Conservation (phyloP, 2,113 vertebrate genomes). For the Melozone crissalis region DNA sequence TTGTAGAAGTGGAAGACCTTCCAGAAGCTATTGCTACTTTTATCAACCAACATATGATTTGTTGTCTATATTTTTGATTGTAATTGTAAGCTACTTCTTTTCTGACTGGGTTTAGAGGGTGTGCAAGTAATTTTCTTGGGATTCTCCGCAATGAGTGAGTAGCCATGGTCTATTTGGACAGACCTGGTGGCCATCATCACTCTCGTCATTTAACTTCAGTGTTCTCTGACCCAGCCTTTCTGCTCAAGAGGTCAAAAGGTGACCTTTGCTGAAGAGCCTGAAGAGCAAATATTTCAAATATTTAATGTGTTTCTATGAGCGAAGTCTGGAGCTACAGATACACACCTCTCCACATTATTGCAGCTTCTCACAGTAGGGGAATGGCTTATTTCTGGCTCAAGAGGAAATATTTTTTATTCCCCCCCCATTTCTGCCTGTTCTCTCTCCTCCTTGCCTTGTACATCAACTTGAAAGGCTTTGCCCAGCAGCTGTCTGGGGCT, state of each 20-base stretch:
- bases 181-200: background rate
- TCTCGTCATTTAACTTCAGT: background rate
- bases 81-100: background rate
- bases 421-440: rapidly evolving
- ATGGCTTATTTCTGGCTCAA: background rate
- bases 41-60: background rate
- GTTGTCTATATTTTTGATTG: background rate
- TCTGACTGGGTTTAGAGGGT: background rate
- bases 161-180: background rate
- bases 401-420: background rate
- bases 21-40: background rate
- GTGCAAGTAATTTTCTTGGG: background rate
- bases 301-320: background rate
- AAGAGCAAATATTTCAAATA: background rate
- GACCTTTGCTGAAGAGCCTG: background rate
- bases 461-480: background rate
- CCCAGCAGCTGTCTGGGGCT: background rate
- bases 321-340: background rate
- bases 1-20: background rate
- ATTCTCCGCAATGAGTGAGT: background rate
- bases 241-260: background rate
- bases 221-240: background rate
- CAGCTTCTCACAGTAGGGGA: background rate
- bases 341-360: background rate
- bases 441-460: background rate